These are phyloP conservation scores for Aphidius gifuensis DNA, from an alignment of 1,140 invertebrate species.

Conservation along the genomic window DNA sequence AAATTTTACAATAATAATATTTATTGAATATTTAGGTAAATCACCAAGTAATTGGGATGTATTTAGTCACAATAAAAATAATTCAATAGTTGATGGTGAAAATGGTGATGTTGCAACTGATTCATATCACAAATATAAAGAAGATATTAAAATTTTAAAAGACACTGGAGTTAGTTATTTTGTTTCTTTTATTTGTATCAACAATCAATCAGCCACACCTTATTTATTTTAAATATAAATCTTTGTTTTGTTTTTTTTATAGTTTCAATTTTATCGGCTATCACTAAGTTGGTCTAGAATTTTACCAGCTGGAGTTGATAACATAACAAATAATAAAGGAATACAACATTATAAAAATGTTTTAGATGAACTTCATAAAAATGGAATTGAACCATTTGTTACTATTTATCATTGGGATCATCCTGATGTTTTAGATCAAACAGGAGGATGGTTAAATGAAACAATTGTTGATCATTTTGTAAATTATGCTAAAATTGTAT, in stretches of 20 bases:
- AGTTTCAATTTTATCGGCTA: slow-evolving; percentile 57
- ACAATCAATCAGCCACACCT: no score
- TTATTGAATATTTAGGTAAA: no score
- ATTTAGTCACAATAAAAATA: slow-evolving; percentile 34
- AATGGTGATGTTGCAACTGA: slow-evolving; percentile 58
- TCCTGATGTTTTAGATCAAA: slow-evolving; percentile 54
- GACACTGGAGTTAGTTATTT: slow-evolving; percentile 46
- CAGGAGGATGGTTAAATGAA: slow-evolving; percentile 63
- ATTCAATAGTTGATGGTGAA: slow-evolving; percentile 42
- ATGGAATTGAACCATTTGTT: slow-evolving; percentile 54
- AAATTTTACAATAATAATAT: no score
- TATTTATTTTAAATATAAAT: not conserved
- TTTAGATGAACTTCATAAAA: slow-evolving; percentile 56
- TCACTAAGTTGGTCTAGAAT: slow-evolving; percentile 63
- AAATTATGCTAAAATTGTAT: slow-evolving; percentile 56
- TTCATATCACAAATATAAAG: slow-evolving; percentile 54
- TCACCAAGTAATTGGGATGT: slow-evolving; percentile 44
- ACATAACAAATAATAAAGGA: slow-evolving; percentile 55
- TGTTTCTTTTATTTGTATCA: not conserved
- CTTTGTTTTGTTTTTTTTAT: slow-evolving; percentile 12
- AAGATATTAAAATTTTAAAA: slow-evolving; percentile 53
- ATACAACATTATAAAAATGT: slow-evolving; percentile 61
- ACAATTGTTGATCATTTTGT: slow-evolving; percentile 57
- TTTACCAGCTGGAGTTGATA: slow-evolving; percentile 57
- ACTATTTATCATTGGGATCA: slow-evolving; percentile 60